phyloP scores from a whole-genome alignment of 2,113 vertebrate species.

The Saccopteryx leptura region DNA sequence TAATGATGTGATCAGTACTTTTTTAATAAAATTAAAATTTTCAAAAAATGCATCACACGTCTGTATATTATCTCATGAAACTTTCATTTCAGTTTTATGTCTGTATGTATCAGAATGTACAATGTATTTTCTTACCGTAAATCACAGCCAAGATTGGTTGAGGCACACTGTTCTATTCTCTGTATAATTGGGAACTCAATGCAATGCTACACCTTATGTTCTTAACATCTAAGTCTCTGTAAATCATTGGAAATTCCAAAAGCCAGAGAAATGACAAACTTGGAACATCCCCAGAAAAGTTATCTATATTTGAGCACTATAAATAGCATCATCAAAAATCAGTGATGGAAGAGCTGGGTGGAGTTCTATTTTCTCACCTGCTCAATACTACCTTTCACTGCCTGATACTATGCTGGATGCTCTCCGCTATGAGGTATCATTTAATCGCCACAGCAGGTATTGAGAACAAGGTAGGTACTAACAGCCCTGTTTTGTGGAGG shows the following conservation, averaged over 20 bases:
- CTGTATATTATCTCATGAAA: not conserved
- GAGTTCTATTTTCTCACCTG: not conserved
- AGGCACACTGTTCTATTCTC: not conserved
- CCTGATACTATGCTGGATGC: not conserved
- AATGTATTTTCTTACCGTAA: conserved; percentile 19
- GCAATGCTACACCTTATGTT: not conserved
- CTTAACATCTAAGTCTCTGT: not conserved
- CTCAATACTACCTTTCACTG: not conserved
- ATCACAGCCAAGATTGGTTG: not conserved
- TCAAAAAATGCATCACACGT: not conserved
- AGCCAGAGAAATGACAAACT: not conserved
- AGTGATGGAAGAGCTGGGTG: not conserved
- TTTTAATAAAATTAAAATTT: conserved; percentile 6
- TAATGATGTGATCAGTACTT: not conserved
- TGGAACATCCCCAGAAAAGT: not conserved
- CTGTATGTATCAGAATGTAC: not conserved
- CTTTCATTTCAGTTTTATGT: not conserved
- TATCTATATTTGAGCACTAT: not conserved
- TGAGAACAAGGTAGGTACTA: not conserved
- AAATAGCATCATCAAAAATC: not conserved
- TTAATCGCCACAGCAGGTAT: not conserved
- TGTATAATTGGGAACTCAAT: not conserved
- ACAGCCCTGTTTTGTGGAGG: not conserved
- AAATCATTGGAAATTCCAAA: conserved; percentile 28
- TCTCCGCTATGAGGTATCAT: not conserved